Conservation (phyloP, 2,797 vertebrate genomes). For the Pantherophis vulpinus region DNA sequence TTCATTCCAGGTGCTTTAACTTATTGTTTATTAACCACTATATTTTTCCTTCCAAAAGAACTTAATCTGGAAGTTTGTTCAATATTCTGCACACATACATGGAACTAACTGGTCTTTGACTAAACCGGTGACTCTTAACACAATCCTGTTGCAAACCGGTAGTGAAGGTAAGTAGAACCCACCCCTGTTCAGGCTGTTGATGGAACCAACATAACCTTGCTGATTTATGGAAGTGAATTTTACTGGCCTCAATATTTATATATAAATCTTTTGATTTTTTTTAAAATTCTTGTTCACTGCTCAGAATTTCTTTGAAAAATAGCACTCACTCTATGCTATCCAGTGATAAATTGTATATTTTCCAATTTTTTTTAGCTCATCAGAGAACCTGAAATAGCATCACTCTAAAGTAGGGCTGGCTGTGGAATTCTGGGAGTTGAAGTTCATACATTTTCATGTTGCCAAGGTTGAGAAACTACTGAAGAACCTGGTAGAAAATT, state of each 20-base stretch:
- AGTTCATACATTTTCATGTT: not conserved
- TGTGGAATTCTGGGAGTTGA: not conserved
- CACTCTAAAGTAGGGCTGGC: not conserved
- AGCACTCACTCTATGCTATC: not conserved
- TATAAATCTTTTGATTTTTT: not conserved
- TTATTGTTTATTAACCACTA: conserved; percentile 43
- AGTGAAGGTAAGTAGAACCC: too few relatives aligned
- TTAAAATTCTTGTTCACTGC: not conserved
- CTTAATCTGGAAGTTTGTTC: not conserved
- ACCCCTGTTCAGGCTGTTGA: not conserved
- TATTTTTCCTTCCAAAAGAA: not conserved
- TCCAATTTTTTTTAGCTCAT: not conserved
- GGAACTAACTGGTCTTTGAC: not conserved
- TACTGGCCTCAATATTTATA: not conserved
- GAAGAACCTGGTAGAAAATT: not conserved
- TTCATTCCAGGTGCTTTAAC: conserved; percentile 33
- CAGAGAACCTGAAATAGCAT: not conserved
- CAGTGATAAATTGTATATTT: not conserved
- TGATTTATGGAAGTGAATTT: not conserved
- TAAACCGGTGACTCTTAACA: not conserved
- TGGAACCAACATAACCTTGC: not conserved
- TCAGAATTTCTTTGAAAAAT: not conserved
- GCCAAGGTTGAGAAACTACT: not conserved
- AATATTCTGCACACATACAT: not conserved
- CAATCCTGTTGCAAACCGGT: too few relatives aligned